Conservation (phyloP, 2,888 invertebrate genomes). For the Frankliniella intonsa region DNA sequence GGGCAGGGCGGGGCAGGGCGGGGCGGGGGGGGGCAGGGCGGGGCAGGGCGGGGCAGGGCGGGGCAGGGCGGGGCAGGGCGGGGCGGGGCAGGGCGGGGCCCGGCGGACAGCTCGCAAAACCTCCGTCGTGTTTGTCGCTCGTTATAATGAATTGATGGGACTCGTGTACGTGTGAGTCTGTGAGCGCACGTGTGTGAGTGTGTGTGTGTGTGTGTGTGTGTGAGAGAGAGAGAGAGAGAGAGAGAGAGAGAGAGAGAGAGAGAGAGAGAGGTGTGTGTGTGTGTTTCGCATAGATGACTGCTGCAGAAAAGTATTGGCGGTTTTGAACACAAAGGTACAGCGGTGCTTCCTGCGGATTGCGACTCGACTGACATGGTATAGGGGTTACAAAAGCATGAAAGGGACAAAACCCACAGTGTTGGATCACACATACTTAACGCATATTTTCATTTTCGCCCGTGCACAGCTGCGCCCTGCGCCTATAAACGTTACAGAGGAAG, state of each 20-base stretch:
- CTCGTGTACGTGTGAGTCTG: background rate
- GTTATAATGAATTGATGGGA: conserved; percentile 19
- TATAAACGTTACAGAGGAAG: too few species aligned
- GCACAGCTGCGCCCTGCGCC: too few species aligned
- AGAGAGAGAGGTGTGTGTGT: too few species aligned
- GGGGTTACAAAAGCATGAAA: too few species aligned
- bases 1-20: background rate
- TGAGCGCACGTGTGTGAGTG: background rate
- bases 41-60: background rate
- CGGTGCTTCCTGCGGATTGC: too few species aligned
- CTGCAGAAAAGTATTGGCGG: too few species aligned
- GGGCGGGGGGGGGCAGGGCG: background rate
- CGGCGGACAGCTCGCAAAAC: conserved; percentile 19
- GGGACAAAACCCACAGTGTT: too few species aligned
- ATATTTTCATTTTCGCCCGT: too few species aligned
- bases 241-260: background rate
- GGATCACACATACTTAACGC: too few species aligned
- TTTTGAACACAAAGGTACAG: too few species aligned
- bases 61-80: background rate
- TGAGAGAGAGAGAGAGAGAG: background rate
- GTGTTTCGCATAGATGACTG: too few species aligned
- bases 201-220: background rate
- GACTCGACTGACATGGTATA: too few species aligned
- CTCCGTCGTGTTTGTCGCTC: conserved; percentile 18
- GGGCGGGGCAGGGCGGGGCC: background rate